Evolutionary conservation across 2,888 invertebrate genomes (phyloP).

Genomic region (Apantesis nais): DNA sequence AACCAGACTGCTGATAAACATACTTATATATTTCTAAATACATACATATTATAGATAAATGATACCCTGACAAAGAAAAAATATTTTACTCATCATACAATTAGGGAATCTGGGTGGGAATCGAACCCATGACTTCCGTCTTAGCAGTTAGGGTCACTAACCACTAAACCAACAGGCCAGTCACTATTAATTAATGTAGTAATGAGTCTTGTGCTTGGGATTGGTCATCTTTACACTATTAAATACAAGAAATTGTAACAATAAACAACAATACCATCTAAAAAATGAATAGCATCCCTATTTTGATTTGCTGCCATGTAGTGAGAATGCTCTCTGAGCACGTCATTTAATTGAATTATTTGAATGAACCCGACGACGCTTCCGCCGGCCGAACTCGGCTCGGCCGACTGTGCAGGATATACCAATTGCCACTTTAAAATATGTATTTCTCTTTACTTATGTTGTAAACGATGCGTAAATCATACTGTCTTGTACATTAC

Average conservation of each 20-base stretch:
- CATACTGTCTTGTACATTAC: background rate
- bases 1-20: too few relatives aligned
- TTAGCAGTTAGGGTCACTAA: too few relatives aligned
- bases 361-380: slow-evolving; percentile 81
- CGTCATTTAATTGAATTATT: slow-evolving; percentile 83
- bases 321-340: slow-evolving; percentile 72
- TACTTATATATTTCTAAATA: too few relatives aligned
- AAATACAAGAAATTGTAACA: background rate
- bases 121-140: too few relatives aligned
- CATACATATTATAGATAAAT: too few relatives aligned
- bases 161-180: too few relatives aligned
- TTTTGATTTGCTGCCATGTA: slow-evolving; percentile 69
- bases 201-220: too few relatives aligned
- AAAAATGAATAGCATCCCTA: slow-evolving; percentile 58
- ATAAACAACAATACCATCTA: too few relatives aligned
- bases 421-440: slow-evolving; percentile 78
- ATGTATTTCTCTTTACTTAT: slow-evolving; percentile 62
- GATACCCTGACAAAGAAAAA: too few relatives aligned
- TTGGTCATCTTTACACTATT: background rate
- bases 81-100: too few relatives aligned
- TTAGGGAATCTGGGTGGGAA: too few relatives aligned
- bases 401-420: slow-evolving; percentile 73
- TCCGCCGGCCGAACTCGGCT: slow-evolving; percentile 66
- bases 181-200: too few relatives aligned
- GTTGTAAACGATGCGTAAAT: slow-evolving; percentile 29